phyloP scores from a whole-genome alignment of 92 coral and sea anemone species.

The Epizoanthus scotinus region DNA sequence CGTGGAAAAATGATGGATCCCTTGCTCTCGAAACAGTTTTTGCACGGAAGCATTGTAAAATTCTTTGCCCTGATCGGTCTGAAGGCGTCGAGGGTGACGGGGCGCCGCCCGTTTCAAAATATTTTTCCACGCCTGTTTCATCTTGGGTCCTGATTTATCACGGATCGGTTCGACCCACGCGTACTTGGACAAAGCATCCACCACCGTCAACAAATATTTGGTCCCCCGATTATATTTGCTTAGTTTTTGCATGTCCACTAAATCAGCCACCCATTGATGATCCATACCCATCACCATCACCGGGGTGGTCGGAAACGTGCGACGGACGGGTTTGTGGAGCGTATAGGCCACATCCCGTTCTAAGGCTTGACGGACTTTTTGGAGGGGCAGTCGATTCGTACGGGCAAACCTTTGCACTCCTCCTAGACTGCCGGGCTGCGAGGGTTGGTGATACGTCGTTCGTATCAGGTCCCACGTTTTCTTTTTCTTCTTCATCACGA shows the following conservation, averaged over 20 bases:
- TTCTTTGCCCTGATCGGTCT: constrained; percentile 56
- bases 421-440: constrained; percentile 15
- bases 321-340: constrained; percentile 34
- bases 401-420: constrained; percentile 25
- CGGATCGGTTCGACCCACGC: constrained; percentile 59
- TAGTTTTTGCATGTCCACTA: constrained; percentile 12
- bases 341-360: constrained; percentile 20
- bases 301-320: constrained; percentile 14
- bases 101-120: constrained; percentile 1
- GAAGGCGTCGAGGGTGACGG: constrained; percentile 25
- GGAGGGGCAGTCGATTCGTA: neutral
- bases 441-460: constrained; percentile 2
- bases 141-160: constrained; percentile 28
- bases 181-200: constrained; percentile 47
- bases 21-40: neutral
- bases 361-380: neutral
- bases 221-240: neutral
- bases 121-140: neutral
- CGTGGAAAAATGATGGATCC: constrained; percentile 33
- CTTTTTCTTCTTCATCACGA: too few relatives aligned
- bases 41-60: constrained; percentile 42
- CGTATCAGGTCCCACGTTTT: too few relatives aligned
- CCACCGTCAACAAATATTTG: constrained; percentile 6
- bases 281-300: neutral
- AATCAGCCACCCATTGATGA: constrained; percentile 30